Base-by-base conservation (phyloP, 2,797 vertebrate species). In the Tympanoctomys barrerae region DNA sequence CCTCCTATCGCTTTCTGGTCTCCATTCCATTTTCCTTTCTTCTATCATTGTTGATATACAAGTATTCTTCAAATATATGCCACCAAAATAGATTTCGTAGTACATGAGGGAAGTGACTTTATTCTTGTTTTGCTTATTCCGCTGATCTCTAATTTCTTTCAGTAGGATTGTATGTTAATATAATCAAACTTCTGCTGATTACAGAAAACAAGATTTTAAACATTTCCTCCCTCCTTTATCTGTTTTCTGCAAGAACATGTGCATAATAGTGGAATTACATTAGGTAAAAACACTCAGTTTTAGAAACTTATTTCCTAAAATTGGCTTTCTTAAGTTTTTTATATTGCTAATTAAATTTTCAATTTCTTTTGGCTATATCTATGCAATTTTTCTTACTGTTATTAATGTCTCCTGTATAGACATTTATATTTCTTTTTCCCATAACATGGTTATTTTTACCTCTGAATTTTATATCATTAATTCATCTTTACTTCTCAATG, bases 1-100 rank as follows among this genome's bases (percentile, higher is more conserved):
- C 2, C 13, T 12, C 24, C 57, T 1, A 1, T 59, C 4, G 18
- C 26, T 7, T 68, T 18, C 2, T 1, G 26, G 68, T 13, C 0
- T 11, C n/a, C 21, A 11, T 79, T 54, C 8, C 8, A 18, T 18
- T 10, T 36, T 64, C 2, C 0, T 64, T 81, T 14, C 0, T 33
- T 87, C 26, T 24, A 28, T 92, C 33, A 24, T 31, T 61, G 12
- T 8, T 52, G 7, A 31, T 42, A 66, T 22, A 36, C 7, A 78
- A 90, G 0, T 1, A 1, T 57, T 91, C n/a, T 1, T 57, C 24
- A 14, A 77, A 88, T 2, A 81, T n/a, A 89, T 62, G 10, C 22
- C 1, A 31, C 70, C 7, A 81, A 71, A 39, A n/a, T 57, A 59
- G 19, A 12, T 21, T 33, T 70, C 54, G 80, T 82, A 46, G 33